A percentile compares a stretch with the other conserved stretches of the same genome.
These are phyloP conservation scores for Choristoneura fumiferana DNA, from an alignment of 1,140 invertebrate species.

Conservation along the genomic window DNA sequence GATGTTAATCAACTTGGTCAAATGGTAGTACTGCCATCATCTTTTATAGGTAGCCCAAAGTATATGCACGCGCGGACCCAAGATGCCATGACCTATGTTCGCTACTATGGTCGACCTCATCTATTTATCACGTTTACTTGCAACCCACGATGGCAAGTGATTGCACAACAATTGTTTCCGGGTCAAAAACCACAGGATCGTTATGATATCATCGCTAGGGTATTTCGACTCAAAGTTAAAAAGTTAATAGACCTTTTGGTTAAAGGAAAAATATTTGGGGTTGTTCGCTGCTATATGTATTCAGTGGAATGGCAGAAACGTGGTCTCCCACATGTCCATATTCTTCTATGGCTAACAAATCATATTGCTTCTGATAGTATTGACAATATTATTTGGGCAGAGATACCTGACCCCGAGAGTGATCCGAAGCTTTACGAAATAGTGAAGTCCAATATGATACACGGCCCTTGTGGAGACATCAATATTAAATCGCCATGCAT, in stretches of 20 bases:
- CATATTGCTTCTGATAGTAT: constrained; percentile 30
- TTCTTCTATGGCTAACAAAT: constrained; percentile 29
- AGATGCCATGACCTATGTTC: constrained; percentile 28
- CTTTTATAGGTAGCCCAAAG: constrained; percentile 18
- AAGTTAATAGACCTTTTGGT: constrained; percentile 61
- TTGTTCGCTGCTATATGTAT: constrained; percentile 63
- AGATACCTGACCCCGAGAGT: constrained; percentile 57
- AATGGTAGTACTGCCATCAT: not conserved
- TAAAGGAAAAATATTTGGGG: constrained; percentile 46
- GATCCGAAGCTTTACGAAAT: constrained; percentile 45
- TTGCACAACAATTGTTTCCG: constrained; percentile 21
- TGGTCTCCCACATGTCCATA: constrained; percentile 70
- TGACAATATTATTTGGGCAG: constrained; percentile 30
- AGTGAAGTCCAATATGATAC: constrained; percentile 50
- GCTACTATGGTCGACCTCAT: constrained; percentile 28
- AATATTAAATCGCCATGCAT: constrained; percentile 58
- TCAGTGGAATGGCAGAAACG: constrained; percentile 74
- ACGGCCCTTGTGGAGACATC: constrained; percentile 58
- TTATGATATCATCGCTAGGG: constrained; percentile 47
- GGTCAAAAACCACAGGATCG: constrained; percentile 23
- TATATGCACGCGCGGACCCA: constrained; percentile 21
- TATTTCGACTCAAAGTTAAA: constrained; percentile 73
- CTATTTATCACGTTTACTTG: constrained; percentile 31
- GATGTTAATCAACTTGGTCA: not conserved
- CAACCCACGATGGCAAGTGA: constrained; percentile 18